These are phyloP conservation scores for Psephotus haematonotus DNA, from an alignment of 2,113 vertebrate genomes.

Conservation along the genomic window DNA sequence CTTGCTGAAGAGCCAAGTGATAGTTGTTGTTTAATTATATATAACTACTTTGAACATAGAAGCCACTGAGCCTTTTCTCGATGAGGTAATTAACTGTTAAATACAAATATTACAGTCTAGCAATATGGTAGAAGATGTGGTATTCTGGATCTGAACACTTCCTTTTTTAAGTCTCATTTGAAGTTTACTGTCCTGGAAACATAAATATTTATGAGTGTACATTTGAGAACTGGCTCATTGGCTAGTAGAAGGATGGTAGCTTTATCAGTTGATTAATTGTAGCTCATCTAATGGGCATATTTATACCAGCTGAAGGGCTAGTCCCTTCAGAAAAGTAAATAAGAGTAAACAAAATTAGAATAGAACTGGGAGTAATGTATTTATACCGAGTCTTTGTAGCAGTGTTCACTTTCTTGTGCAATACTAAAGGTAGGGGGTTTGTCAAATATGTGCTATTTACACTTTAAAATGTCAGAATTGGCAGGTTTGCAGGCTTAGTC, in stretches of 20 bases:
- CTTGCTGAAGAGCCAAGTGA: slow-evolving; percentile 25
- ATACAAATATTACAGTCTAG: neutral
- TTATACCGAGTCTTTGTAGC: neutral
- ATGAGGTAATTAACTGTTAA: slow-evolving; percentile 30
- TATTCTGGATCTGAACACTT: neutral
- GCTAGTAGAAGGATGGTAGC: neutral
- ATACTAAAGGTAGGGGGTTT: neutral
- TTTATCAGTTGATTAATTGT: slow-evolving; percentile 21
- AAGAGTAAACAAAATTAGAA: neutral
- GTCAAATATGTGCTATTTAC: neutral
- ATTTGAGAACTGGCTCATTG: neutral
- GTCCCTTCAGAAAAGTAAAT: neutral
- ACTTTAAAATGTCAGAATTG: neutral
- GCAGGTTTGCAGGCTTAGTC: neutral
- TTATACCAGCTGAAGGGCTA: neutral
- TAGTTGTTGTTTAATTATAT: slow-evolving; percentile 36
- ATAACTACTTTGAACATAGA: slow-evolving; percentile 37
- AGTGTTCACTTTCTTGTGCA: neutral
- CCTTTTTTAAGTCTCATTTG: neutral
- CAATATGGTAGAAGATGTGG: neutral
- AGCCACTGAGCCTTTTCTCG: slow-evolving; percentile 39
- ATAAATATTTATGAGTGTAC: neutral
- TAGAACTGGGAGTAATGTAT: neutral
- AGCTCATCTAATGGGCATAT: neutral
- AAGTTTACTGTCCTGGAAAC: neutral